Evolutionary conservation across 2,113 vertebrate species (phyloP).

Genomic region (Donacobius atricapilla): DNA sequence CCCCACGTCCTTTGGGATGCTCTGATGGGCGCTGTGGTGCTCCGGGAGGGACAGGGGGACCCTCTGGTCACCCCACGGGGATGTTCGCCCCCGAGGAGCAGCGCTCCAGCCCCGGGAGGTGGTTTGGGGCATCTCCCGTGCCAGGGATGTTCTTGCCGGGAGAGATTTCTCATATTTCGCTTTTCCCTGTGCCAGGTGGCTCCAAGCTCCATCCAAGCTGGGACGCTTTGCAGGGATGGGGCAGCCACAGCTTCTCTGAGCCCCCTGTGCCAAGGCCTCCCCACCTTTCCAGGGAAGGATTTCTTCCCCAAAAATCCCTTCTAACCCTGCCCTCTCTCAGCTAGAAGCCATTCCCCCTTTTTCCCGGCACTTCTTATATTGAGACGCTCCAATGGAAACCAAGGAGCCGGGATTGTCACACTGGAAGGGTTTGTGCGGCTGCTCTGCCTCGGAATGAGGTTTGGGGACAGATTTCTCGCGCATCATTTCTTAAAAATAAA

Average conservation of each 20-base stretch:
- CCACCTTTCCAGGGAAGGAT: neutral
- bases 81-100: accelerated
- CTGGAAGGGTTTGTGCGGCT: accelerated
- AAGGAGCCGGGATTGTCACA: neutral
- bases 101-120: neutral
- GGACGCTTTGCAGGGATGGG: neutral
- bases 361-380: accelerated
- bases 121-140: neutral
- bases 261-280: neutral
- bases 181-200: accelerated
- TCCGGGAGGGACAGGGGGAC: neutral
- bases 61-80: neutral
- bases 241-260: neutral
- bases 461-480: neutral
- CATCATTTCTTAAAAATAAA: neutral
- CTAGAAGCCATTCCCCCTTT: neutral
- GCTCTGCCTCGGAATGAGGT: neutral
- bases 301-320: neutral
- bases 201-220: accelerated
- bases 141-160: neutral
- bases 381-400: neutral
- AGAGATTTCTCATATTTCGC: neutral
- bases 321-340: too few species aligned
- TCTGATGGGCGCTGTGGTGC: accelerated
- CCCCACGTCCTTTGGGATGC: accelerated